These are phyloP conservation scores for Eupithecia vulgata DNA, from an alignment of 2,888 invertebrate genomes.

Conservation along the genomic window DNA sequence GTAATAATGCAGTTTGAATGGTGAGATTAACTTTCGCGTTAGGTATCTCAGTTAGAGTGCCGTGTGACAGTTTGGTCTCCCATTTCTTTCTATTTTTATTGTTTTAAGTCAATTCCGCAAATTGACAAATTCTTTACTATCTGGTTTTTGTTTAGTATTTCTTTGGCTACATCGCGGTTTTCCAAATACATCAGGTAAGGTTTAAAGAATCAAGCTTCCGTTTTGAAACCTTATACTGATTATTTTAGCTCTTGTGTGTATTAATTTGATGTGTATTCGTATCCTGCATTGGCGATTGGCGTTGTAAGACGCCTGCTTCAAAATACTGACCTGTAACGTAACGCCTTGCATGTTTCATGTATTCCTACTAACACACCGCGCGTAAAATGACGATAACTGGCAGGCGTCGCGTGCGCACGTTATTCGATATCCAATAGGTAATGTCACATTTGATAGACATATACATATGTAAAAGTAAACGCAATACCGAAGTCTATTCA, in stretches of 20 bases:
- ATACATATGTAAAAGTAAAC: neutral
- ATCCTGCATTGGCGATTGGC: no score
- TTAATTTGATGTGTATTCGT: neutral
- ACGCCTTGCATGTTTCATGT: neutral
- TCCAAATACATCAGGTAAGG: neutral
- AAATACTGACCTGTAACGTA: neutral
- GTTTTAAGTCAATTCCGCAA: constrained; percentile 6
- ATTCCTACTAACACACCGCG: constrained; percentile 2
- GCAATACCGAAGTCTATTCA: neutral
- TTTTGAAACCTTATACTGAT: neutral
- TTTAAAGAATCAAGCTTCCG: neutral
- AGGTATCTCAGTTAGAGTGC: constrained; percentile 19
- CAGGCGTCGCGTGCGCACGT: neutral
- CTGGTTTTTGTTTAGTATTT: neutral
- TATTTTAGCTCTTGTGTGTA: neutral
- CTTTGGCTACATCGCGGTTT: neutral
- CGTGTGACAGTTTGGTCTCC: constrained; percentile 20
- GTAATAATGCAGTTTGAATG: constrained; percentile 16
- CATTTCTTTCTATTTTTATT: constrained; percentile 5
- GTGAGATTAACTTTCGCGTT: constrained; percentile 21
- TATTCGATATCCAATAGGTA: neutral
- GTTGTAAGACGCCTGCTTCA: neutral
- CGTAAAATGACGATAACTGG: neutral
- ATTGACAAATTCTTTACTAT: neutral
- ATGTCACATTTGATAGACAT: neutral